Base-by-base conservation (phyloP, 2,888 invertebrate genomes). In the Muscina levida region DNA sequence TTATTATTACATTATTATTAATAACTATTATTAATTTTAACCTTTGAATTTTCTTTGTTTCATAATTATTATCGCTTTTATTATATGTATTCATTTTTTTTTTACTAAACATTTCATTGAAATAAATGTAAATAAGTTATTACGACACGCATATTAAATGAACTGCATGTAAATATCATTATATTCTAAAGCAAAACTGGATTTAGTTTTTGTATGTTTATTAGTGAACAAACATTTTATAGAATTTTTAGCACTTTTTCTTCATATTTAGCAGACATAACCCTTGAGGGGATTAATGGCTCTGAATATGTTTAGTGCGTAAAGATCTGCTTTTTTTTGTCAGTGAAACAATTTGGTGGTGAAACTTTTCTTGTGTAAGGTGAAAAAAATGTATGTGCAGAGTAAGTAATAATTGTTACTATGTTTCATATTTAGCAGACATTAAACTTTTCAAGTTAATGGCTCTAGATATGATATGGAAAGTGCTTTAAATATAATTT, bases 81-180 rank as follows among this genome's bases (percentile, higher is more conserved):
- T 39, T 70, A 46, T 37, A 37, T 44, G 11, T 24, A 57, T 53
- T n/a, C 13, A 19, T 44, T 37, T 39, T 59, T 59, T 48, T 48
- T 51, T 51, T 22, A 51, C 51, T 22, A 51, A 57, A 37, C 53
- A 17, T 67, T 72, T 72, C 59, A 65, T 15, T 76, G 72, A 46
- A 79, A 79, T 76, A 79, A 72, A 76, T 76, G 53, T 79, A 75
- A 53, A 72, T 70, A 72, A 66, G 26, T 42, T 51, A 39, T 53
- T 62, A 44, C 3, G 53, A 56, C 57, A 56, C 8, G 19, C 51
- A 26, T 17, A 31, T 53, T n/a, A 37, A 59, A 51, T 26, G 53
- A n/a, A n/a, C n/a, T n/a, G n/a, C n/a, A 51, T 56, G 37, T 66
- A 65, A 31, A 37, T 11, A 24, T n/a, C 31, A 31, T 31, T 31